A percentile compares a stretch with the other conserved stretches of the same genome.
These are phyloP conservation scores for Erythrolamprus reginae DNA, from an alignment of 2,113 vertebrate genomes.

Conservation along the genomic window DNA sequence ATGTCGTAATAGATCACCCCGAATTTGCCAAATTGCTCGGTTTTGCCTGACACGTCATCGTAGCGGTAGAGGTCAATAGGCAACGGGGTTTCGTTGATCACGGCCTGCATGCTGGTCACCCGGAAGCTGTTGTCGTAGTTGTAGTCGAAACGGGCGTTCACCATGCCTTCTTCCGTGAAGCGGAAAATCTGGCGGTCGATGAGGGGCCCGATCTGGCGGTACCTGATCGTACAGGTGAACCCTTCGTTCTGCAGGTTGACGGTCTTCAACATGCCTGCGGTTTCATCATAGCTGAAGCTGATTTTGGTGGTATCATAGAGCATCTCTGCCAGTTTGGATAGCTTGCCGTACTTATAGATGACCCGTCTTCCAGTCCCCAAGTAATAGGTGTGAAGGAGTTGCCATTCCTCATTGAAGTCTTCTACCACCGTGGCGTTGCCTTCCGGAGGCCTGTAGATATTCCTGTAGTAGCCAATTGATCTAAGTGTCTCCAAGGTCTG, in stretches of 20 bases:
- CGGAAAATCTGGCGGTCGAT: conserved; percentile 96
- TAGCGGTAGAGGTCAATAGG: conserved; percentile 97
- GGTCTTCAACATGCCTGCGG: conserved; percentile 92
- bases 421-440: conserved; percentile 91
- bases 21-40: conserved; percentile 97
- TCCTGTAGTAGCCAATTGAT: conserved; percentile 95
- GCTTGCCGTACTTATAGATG: conserved; percentile 92
- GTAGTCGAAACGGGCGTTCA: conserved; percentile 96
- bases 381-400: conserved; percentile 87
- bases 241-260: conserved; percentile 92
- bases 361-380: conserved; percentile 89
- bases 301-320: conserved; percentile 93
- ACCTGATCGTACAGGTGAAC: conserved; percentile 93
- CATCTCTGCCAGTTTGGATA: conserved; percentile 89
- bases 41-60: conserved; percentile 94
- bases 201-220: conserved; percentile 93
- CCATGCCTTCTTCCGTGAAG: conserved; percentile 98
- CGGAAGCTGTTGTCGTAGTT: conserved; percentile 98
- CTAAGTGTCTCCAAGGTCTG: conserved; percentile 91
- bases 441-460: conserved; percentile 91
- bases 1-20: conserved; percentile 98
- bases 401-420: conserved; percentile 91
- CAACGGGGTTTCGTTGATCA: conserved; percentile 94
- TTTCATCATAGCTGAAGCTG: conserved; percentile 90
- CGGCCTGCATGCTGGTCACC: conserved; percentile 98